Percentiles rank a stretch among this genome's conserved stretches.
Evolutionary conservation across 2,113 vertebrate species (phyloP).

Genomic region (Myrmecophaga tridactyla): DNA sequence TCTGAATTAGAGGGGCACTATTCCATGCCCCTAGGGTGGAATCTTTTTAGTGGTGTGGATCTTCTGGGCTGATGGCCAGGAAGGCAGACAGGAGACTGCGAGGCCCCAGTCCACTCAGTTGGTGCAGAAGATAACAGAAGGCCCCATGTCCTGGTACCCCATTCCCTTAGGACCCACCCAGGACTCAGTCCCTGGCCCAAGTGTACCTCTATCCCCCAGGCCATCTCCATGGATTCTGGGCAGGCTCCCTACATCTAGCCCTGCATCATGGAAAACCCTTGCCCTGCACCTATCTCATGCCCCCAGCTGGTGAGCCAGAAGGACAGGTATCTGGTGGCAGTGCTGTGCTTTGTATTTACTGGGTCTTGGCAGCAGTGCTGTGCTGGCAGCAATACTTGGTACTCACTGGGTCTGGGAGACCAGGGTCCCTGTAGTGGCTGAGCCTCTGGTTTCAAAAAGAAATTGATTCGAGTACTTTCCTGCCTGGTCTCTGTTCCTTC

Average conservation of each 20-base stretch:
- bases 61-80: background rate
- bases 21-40: background rate
- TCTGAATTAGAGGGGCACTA: background rate
- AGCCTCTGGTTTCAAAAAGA: background rate
- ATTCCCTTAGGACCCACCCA: accelerated
- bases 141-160: too few relatives aligned
- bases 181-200: background rate
- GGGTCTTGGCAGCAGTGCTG: too few relatives aligned
- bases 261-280: background rate
- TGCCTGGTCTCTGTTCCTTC: background rate
- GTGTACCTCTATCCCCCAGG: too few relatives aligned
- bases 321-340: background rate
- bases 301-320: background rate
- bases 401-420: too few relatives aligned
- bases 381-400: too few relatives aligned
- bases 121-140: background rate
- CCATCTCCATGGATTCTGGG: accelerated
- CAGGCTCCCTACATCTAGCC: background rate
- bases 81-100: background rate
- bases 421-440: too few relatives aligned
- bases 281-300: background rate
- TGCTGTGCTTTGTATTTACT: too few relatives aligned
- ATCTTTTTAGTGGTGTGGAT: background rate
- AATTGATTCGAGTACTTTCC: background rate
- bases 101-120: background rate